phyloP scores from a whole-genome alignment of 2,797 vertebrate genomes.

The Eidolon dupreanum region DNA sequence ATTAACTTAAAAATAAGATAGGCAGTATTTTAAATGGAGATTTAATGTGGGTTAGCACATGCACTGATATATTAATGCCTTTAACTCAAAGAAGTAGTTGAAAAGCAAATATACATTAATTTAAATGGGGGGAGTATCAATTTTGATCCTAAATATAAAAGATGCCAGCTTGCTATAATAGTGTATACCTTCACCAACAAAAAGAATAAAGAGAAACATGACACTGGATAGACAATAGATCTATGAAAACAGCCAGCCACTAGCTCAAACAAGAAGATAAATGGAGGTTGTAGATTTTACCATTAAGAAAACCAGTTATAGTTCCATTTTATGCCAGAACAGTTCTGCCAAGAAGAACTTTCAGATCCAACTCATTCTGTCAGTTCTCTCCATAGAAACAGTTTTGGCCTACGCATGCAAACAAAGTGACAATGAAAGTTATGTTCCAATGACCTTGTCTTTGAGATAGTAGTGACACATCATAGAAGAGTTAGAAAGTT shows the following conservation, averaged over 20 bases:
- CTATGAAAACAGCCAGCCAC: not conserved
- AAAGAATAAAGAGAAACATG: not conserved
- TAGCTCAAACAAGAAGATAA: conserved; percentile 65
- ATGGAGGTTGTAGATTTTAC: conserved; percentile 44
- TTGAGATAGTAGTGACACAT: conserved; percentile 19
- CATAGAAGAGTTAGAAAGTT: conserved; percentile 41
- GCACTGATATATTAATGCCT: not conserved
- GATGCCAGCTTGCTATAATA: not conserved
- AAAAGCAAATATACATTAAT: not conserved
- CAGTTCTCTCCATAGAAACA: not conserved
- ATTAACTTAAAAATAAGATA: not conserved
- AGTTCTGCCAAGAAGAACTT: conserved; percentile 49
- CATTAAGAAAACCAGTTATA: conserved; percentile 61
- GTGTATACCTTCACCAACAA: not conserved
- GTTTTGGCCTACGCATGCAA: conserved; percentile 32
- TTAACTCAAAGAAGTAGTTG: not conserved
- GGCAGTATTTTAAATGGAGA: not conserved
- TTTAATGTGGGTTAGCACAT: not conserved
- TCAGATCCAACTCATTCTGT: conserved; percentile 53
- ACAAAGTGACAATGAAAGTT: conserved; percentile 36
- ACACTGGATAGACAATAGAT: not conserved
- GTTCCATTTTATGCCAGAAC: not conserved
- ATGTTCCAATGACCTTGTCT: conserved; percentile 41
- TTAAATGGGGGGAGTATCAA: not conserved
- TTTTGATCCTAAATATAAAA: not conserved